Percentiles rank a stretch among this genome's conserved stretches.
Evolutionary conservation across 2,797 vertebrate genomes (phyloP).

Genomic region (Otus scops): DNA sequence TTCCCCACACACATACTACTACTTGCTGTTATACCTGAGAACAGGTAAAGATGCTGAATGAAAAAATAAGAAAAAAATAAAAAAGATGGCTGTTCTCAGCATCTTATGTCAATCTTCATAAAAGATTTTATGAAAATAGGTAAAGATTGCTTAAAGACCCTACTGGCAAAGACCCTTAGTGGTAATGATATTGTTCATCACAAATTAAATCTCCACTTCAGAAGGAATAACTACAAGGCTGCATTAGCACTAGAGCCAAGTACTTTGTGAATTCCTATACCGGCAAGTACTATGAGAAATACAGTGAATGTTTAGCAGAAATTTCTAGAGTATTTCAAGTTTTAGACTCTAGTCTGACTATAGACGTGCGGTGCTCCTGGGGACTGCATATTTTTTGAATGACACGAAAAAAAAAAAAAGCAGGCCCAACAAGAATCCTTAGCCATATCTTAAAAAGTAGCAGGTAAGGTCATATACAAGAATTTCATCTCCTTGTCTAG

Average conservation of each 20-base stretch:
- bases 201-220: not conserved
- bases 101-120: not conserved
- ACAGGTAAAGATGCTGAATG: not conserved
- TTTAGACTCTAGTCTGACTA: not conserved
- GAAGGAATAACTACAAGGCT: not conserved
- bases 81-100: not conserved
- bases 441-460: not conserved
- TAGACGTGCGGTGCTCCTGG: accelerated
- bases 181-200: not conserved
- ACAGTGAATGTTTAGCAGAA: not conserved
- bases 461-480: not conserved
- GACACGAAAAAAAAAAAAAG: not conserved
- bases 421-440: not conserved
- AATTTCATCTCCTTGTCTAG: not conserved
- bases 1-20: not conserved
- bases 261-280: not conserved
- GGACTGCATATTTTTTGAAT: not conserved
- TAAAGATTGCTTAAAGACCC: not conserved
- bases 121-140: not conserved
- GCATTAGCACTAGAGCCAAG: not conserved
- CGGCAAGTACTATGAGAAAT: not conserved
- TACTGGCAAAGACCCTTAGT: not conserved
- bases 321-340: not conserved
- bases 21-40: not conserved
- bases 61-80: not conserved